Conservation (phyloP, 2,797 vertebrate species). For the Limnodromus scolopaceus region DNA sequence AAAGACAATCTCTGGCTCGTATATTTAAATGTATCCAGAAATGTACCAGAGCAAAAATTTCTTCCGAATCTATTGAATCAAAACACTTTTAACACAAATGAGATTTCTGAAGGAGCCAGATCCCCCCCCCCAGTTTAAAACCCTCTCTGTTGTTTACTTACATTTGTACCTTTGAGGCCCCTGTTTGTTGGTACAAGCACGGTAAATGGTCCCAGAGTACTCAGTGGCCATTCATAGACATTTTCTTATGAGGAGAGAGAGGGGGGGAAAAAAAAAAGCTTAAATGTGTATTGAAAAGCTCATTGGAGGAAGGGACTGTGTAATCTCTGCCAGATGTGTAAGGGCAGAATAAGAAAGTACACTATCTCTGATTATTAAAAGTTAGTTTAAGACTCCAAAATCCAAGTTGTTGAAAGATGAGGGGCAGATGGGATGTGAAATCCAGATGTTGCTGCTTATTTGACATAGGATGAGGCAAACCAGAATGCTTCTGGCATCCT, state of each 20-base stretch:
- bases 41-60: neutral
- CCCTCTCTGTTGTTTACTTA: constrained; percentile 72
- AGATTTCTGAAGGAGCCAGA: neutral
- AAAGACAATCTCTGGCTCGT: neutral
- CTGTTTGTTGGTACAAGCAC: constrained; percentile 88
- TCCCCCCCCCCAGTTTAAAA: neutral
- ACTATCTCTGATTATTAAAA: neutral
- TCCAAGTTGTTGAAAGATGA: neutral
- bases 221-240: constrained; percentile 84
- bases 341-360: neutral
- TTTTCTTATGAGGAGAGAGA: constrained; percentile 61
- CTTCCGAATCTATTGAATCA: neutral
- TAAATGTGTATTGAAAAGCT: neutral
- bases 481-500: neutral
- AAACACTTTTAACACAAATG: neutral
- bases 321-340: neutral
- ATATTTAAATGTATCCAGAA: neutral
- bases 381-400: neutral
- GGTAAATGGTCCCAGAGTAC: constrained; percentile 89
- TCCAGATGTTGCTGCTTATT: neutral
- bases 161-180: constrained; percentile 82
- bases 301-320: neutral
- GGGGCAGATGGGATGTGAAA: neutral
- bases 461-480: neutral
- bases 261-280: neutral